Base-by-base conservation (phyloP, 2,888 invertebrate genomes). In the Apamea crenata region DNA sequence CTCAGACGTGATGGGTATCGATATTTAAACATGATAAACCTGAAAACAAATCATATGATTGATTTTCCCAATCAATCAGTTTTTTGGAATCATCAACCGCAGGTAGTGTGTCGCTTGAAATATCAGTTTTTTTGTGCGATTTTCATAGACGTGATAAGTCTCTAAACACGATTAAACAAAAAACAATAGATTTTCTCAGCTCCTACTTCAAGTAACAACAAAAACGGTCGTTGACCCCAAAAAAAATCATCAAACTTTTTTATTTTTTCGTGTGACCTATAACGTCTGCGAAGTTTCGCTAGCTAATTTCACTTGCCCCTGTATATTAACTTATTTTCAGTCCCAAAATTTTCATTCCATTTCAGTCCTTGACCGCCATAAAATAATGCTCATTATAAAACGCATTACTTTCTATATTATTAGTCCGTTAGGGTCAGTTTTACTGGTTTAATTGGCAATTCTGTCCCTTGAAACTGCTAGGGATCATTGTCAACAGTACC, bases 361-460 rank as follows among this genome's bases (percentile, higher is more conserved):
- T 77, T n/a, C 16, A 36, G 36, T 25, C 74, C 50, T 78, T 82
- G 74, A 66, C 72, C 72, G 18, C 32, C 5, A 82, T 86, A 69
- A 70, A 78, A 86, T 47, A 79, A 86, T 78, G 76, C 44, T 73
- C 68, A 72, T 88, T 84, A 77, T 82, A 53, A 80, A 67, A 72
- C 40, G 40, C 76, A 78, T 83, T 87, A 78, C 66, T 71, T 61
- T 53, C 72, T 70, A 47, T 66, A 80, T 76, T 71, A 78, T 69
- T 68, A 61, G 86, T 61, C 65, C n/a, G 53, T 72, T 69, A 70
- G 66, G 86, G 78, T 78, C 68, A 74, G 40, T 70, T 75, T 67
- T 73, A 74, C 81, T 65, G 81, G 74, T 77, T 78, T 85, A 87
- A 89, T 85, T 88, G 81, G 81, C 68, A 82, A 81, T 82, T 88